Conservation (phyloP, 2,113 vertebrate genomes). For the Rhinolophus ferrumequinum region DNA sequence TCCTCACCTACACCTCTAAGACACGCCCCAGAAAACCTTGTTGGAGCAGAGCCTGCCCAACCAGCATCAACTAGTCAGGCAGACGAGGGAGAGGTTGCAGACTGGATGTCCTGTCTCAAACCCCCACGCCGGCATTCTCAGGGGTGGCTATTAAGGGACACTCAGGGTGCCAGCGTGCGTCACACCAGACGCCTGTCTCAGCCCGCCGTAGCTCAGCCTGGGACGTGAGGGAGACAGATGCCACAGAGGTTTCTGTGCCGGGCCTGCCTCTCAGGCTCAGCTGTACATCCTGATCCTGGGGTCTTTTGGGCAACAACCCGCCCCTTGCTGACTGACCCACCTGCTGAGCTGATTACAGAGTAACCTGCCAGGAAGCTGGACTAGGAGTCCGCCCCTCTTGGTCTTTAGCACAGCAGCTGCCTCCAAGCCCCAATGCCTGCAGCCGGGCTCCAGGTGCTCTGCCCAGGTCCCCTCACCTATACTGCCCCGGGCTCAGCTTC, state of each 20-base stretch:
- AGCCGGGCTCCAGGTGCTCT: neutral
- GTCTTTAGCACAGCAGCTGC: neutral
- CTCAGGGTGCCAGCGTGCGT: rapidly evolving
- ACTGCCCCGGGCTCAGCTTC: neutral
- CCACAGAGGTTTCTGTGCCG: neutral
- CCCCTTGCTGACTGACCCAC: neutral
- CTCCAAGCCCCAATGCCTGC: rapidly evolving
- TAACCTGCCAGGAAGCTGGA: neutral
- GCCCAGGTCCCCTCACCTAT: neutral
- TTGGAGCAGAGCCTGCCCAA: neutral
- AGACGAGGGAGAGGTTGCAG: neutral
- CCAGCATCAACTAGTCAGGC: neutral
- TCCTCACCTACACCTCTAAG: neutral
- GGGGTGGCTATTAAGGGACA: neutral
- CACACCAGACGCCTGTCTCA: neutral
- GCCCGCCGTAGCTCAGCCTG: neutral
- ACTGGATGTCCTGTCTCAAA: neutral
- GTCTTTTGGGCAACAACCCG: neutral
- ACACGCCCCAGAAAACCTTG: neutral
- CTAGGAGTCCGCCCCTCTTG: neutral
- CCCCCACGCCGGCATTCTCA: neutral
- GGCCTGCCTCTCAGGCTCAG: neutral
- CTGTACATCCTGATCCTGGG: neutral
- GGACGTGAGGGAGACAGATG: neutral
- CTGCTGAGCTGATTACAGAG: neutral